Evolutionary conservation across 2,888 invertebrate genomes (phyloP).

Genomic region (Melangyna quadrimaculata): DNA sequence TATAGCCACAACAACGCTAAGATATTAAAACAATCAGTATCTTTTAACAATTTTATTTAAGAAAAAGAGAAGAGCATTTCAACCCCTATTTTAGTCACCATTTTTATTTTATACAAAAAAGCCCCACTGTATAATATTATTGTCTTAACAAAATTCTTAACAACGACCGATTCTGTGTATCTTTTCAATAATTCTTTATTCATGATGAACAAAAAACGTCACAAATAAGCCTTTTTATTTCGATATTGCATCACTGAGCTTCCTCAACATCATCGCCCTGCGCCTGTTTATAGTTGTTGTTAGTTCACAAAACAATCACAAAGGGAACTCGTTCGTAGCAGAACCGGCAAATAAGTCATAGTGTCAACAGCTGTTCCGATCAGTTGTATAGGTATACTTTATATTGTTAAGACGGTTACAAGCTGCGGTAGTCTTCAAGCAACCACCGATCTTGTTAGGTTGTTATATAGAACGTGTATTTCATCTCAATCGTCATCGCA

Average conservation of each 20-base stretch:
- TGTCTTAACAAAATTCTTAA: neutral
- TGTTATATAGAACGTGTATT: conserved; percentile 51
- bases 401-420: conserved; percentile 68
- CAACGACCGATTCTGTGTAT: no score
- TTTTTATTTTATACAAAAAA: neutral
- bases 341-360: conserved; percentile 39
- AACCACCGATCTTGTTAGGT: conserved; percentile 66
- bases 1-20: no score
- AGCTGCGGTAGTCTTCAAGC: conserved; percentile 65
- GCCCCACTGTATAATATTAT: neutral
- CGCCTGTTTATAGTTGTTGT: neutral
- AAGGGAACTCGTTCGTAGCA: conserved; percentile 53
- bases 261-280: neutral
- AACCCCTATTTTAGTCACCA: no score
- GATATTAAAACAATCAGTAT: no score
- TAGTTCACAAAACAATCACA: neutral
- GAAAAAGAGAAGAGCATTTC: no score
- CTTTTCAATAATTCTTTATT: neutral
- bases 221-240: neutral
- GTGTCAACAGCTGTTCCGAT: conserved; percentile 51
- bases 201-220: neutral
- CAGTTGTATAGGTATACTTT: conserved; percentile 39
- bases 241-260: neutral
- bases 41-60: no score
- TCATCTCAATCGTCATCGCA: neutral